Base-by-base conservation (phyloP, 2,797 vertebrate species). In the Microhierax caerulescens region DNA sequence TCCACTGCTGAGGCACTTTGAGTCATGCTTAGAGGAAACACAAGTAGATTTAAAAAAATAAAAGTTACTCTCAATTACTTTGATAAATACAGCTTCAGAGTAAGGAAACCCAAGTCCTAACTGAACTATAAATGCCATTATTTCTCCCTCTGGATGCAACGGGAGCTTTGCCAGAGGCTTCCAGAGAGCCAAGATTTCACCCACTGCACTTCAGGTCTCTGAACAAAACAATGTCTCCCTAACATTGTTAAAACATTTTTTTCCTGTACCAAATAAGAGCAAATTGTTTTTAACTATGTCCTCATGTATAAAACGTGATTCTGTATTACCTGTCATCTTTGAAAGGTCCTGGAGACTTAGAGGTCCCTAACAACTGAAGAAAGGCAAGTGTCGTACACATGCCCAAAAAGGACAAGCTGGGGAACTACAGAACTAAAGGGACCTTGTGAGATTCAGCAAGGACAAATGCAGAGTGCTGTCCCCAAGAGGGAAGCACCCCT, bases 231-330 rank as follows among this genome's bases (percentile, higher is more conserved):
- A 10, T 51, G 5, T 54, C 48, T 80, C 77, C 36, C 64, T 80
- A 74, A 63, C 11, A 34, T 53, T 61, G 45, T 51, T 80, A 85
- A 68, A 67, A 41, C 1, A 2, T 36, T 37, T 61, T 76, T 67
- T 78, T 8, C 36, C n/a, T 56, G 23, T 50, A 85, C 56, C 48
- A 77, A 91, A 78, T 57, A 92, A 32, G 21, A 84, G 4, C 16
- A 88, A 93, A 90, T 51, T 67, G 9, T 72, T 56, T 94, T 92
- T 90, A 72, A 78, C 47, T 65, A 20, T 64, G 59, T 50, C 51
- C 32, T 94, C 36, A 64, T 85, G 51, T 94, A 61, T 93, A 90
- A 93, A 93, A 93, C 54, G 51, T 48, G 70, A 61, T 75, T 88
- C 20, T 67, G 25, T 90, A 7, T 77, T 92, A 69, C 54, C 13